phyloP scores from a whole-genome alignment of 1,140 invertebrate species.

The Cepaea nemoralis region DNA sequence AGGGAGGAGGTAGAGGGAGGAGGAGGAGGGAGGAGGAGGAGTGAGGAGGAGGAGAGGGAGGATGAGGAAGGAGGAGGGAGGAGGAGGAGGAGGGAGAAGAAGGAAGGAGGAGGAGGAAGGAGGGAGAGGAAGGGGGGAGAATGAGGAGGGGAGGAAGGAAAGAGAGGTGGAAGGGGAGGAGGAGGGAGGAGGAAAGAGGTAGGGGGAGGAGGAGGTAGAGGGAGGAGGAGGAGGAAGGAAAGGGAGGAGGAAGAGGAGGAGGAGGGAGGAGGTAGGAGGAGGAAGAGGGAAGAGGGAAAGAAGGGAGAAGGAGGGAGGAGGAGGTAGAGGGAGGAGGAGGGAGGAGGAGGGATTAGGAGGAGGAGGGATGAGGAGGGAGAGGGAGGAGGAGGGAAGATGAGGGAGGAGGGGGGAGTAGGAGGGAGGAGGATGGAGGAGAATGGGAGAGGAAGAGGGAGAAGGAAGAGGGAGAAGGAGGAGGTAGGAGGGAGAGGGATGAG shows the following conservation, averaged over 20 bases:
- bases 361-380: not conserved
- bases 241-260: not conserved
- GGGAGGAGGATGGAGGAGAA: not conserved
- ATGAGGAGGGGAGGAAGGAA: too few species aligned
- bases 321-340: not conserved
- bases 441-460: not conserved
- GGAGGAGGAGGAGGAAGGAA: not conserved
- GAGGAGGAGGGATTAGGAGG: too few species aligned
- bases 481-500: not conserved
- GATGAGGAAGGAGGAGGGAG: not conserved
- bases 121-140: not conserved
- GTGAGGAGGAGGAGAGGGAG: not conserved
- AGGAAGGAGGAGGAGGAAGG: not conserved
- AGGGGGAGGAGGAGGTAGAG: not conserved
- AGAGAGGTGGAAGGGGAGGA: constrained; percentile 4
- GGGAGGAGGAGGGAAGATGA: not conserved
- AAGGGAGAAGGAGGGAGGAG: not conserved
- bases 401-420: not conserved
- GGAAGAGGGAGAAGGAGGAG: too few species aligned
- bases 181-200: not conserved
- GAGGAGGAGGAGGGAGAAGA: not conserved
- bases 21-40: not conserved
- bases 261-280: not conserved
- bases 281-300: not conserved
- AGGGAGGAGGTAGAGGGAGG: not conserved